These are phyloP conservation scores for Alligator mississippiensis DNA, from an alignment of 2,113 vertebrate genomes.

Conservation along the genomic window DNA sequence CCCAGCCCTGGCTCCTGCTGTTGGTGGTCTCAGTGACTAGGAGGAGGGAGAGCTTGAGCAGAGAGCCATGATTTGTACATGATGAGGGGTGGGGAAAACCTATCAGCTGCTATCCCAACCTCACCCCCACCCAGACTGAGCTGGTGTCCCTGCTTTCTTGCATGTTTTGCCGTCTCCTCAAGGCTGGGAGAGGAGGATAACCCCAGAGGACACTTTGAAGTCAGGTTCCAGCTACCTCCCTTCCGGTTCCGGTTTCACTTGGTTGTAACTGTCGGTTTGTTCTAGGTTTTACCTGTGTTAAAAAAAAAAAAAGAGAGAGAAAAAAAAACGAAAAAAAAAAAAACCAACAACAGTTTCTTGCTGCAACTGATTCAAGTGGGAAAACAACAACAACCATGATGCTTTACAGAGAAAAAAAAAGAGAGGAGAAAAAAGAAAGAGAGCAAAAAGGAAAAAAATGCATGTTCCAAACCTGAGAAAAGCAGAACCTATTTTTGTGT, in stretches of 20 bases:
- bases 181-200: conserved; percentile 63
- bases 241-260: conserved; percentile 80
- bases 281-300: conserved; percentile 86
- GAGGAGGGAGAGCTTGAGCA: conserved; percentile 19
- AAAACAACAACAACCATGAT: not conserved
- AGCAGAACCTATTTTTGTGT: conserved; percentile 65
- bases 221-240: conserved; percentile 84
- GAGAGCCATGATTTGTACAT: conserved; percentile 11
- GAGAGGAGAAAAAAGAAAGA: not conserved
- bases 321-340: not conserved
- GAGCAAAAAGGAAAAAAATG: not conserved
- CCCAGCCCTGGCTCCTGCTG: not conserved
- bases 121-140: conserved; percentile 53
- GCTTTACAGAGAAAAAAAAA: not conserved
- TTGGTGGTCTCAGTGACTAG: not conserved
- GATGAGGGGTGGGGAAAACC: conserved; percentile 55
- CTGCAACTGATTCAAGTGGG: conserved; percentile 56
- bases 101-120: conserved; percentile 54
- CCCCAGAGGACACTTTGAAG: conserved; percentile 75
- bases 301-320: not conserved
- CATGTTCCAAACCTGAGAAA: conserved; percentile 69
- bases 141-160: conserved; percentile 70
- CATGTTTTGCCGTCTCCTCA: conserved; percentile 35
- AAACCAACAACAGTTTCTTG: conserved; percentile 56
- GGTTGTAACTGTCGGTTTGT: conserved; percentile 85